Evolutionary conservation across 2,888 invertebrate genomes (phyloP).

Genomic region (Brenthis daphne): DNA sequence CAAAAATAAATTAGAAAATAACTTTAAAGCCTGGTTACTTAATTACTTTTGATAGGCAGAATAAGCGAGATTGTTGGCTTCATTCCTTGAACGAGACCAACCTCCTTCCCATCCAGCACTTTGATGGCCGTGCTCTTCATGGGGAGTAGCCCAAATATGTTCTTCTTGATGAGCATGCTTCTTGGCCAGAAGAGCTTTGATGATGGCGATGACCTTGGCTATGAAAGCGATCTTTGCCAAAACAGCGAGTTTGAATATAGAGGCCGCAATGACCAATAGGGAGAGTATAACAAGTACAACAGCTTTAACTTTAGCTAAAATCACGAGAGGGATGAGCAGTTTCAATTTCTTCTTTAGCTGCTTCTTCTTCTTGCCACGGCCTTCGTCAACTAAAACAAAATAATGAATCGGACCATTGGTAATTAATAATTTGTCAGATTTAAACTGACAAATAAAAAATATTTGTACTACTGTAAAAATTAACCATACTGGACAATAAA

Average conservation of each 20-base stretch:
- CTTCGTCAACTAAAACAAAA: slow-evolving; percentile 42
- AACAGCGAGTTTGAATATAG: slow-evolving; percentile 87
- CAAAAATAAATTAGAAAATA: slow-evolving; percentile 45
- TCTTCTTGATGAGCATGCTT: slow-evolving; percentile 59
- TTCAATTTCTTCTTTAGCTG: slow-evolving; percentile 78
- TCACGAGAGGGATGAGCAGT: slow-evolving; percentile 75
- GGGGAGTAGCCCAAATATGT: slow-evolving; percentile 52
- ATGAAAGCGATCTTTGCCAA: slow-evolving; percentile 89
- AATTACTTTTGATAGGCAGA: slow-evolving; percentile 65
- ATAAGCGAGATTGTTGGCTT: slow-evolving; percentile 69
- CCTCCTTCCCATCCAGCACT: slow-evolving; percentile 63
- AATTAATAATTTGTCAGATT: too few species aligned
- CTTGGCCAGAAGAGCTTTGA: slow-evolving; percentile 71
- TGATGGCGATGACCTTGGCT: slow-evolving; percentile 63
- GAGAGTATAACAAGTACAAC: slow-evolving; percentile 85
- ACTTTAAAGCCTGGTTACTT: slow-evolving; percentile 45
- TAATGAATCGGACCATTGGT: neutral
- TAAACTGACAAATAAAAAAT: too few species aligned
- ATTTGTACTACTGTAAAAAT: too few species aligned
- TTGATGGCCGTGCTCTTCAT: slow-evolving; percentile 56
- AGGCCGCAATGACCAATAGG: slow-evolving; percentile 85
- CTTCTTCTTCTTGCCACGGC: slow-evolving; percentile 89
- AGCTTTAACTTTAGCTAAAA: slow-evolving; percentile 86
- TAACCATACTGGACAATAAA: too few species aligned
- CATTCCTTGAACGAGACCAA: slow-evolving; percentile 70